Evolutionary conservation across 2,888 invertebrate species (phyloP), one percentile per base, ranked within the genome.

Genomic region (Ectemnius continuus): DNA sequence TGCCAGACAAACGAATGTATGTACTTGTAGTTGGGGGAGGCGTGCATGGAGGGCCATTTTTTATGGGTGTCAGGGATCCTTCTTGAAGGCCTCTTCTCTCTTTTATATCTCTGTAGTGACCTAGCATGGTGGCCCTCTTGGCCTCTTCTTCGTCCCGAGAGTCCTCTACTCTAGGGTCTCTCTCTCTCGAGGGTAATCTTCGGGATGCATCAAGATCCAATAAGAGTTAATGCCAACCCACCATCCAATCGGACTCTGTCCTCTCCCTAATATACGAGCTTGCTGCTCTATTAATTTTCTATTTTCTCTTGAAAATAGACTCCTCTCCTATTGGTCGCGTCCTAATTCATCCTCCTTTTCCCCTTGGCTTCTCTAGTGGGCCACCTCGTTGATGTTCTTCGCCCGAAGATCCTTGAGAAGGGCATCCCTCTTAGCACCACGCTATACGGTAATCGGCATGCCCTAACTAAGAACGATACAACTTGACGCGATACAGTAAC

Each of bases 91-190:
- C 76, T 75, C 76, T 77, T 76, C 66, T 58, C 72, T 69, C 68
- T 68, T 77, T 76, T 77, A 64, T 77, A 61, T 72, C 72, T 76
- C 67, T 76, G 45, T 72, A 76, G 76, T 72, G 76, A 77, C 72
- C 76, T 72, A 77, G 76, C 76, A 68, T 77, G 76, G 72, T 72
- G 76, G 76, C 72, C 76, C 71, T 77, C 76, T 47, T 72, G 26
- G 56, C 23, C 23, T 23, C 23, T 23, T 3, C 3, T 23, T 23
- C 1, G 23, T 56, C 56, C 61, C 63, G 67, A 76, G 76, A 76
- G 76, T 59, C 71, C 61, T 65, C 72, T 72, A 66, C 68, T 65
- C 72, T 72, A 66, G 72, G 72, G 76, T 63, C 60, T 69, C 68
- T 67, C 76, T 67, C 76, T 66, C 56, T 67, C 45, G 60, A 61